Base-by-base conservation (phyloP, 2,888 invertebrate species). In the Trilocha varians region DNA sequence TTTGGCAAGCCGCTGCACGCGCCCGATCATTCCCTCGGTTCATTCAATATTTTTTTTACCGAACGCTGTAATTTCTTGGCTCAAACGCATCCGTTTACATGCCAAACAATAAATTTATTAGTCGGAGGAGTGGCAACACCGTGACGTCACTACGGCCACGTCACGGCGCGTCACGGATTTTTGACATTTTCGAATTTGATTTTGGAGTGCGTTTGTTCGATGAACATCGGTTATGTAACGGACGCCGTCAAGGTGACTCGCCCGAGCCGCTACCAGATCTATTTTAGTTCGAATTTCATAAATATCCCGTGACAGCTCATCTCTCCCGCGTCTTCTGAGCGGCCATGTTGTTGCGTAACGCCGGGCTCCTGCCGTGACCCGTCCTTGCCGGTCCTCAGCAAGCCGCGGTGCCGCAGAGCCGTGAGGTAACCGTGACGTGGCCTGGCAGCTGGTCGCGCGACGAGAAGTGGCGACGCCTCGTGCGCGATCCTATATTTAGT, bases 61-160 rank as follows among this genome's bases (percentile, higher is more conserved):
- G 77, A 83, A 83, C 80, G 67, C 70, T 78, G 82, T 82, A 82
- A 82, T 84, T 85, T 85, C 83, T 83, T 85, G 83, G 85, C 84
- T 80, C 83, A 72, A 82, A 84, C 83, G 78, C 83, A 79, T 83
- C 82, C 80, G 85, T 82, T 80, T 83, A 83, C 84, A 84, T 83
- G 85, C 85, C 85, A 85, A 84, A 85, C 85, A 83, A 84, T 85
- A 85, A 84, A 85, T 84, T 84, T 83, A 84, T 85, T 84, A 78
- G 82, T 64, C 73, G 82, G 78, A 79, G 84, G 84, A 83, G 84
- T 83, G 84, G 78, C 83, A 75, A 75, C 76, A 78, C 78, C 70
- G 65, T 69, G 59, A 65, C 80, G 78, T 79, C 82, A 79, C 73
- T 64, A 63, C 69, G 67, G 55, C 60, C 56, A 72, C 84, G 84